These are phyloP conservation scores for Lepilemur septentrionalis DNA, from an alignment of 2,797 vertebrate species.

Conservation along the genomic window DNA sequence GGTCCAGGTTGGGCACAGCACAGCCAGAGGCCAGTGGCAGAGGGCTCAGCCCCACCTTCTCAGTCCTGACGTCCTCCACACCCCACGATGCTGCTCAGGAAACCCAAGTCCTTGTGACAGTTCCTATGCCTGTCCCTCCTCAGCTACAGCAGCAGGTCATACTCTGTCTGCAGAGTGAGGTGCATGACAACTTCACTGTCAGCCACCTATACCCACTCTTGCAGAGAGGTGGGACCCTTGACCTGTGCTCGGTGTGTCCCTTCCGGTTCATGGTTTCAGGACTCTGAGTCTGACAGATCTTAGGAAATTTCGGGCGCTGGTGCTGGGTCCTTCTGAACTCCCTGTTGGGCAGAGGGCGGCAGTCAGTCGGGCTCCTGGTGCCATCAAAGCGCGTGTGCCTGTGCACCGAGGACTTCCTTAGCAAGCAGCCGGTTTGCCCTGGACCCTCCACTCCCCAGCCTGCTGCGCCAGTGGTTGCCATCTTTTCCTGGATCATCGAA, in stretches of 20 bases:
- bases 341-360: background rate
- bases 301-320: background rate
- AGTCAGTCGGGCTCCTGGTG: background rate
- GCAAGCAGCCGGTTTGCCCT: background rate
- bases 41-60: background rate
- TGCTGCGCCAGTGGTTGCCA: background rate
- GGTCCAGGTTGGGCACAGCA: too few species aligned
- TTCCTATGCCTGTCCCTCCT: background rate
- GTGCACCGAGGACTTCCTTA: background rate
- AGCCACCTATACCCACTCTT: background rate
- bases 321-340: background rate
- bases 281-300: background rate
- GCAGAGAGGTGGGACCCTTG: background rate
- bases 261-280: background rate
- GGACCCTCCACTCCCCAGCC: background rate
- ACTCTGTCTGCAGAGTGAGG: background rate
- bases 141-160: background rate
- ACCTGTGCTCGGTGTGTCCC: fast-evolving
- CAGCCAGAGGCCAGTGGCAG: background rate
- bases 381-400: fast-evolving
- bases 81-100: background rate
- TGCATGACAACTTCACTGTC: fast-evolving
- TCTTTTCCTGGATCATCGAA: background rate
- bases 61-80: too few species aligned
- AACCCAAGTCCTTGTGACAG: fast-evolving